These are phyloP conservation scores for Gobiocypris rarus DNA, from an alignment of 2,113 vertebrate species.

Conservation along the genomic window DNA sequence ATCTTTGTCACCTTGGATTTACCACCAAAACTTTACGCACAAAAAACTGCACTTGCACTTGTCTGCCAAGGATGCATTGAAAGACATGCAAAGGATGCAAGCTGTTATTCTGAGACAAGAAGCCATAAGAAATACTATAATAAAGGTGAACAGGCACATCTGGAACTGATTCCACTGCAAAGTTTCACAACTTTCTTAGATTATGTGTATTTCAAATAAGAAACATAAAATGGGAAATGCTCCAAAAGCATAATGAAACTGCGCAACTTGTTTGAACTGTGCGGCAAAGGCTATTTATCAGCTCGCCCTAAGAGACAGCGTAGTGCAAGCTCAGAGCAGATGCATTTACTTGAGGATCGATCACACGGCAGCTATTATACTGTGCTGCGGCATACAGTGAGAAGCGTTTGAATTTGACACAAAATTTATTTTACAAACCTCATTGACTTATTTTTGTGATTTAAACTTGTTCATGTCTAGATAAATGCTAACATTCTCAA, in stretches of 20 bases:
- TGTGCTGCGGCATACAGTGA: neutral
- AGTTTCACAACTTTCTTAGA: neutral
- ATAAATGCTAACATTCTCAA: neutral
- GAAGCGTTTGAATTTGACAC: neutral
- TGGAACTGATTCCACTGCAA: neutral
- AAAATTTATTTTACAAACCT: neutral
- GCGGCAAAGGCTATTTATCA: neutral
- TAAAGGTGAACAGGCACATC: neutral
- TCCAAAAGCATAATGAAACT: neutral
- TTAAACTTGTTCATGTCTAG: neutral
- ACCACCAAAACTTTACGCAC: conserved; percentile 1
- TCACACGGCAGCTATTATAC: neutral
- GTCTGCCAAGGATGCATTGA: neutral
- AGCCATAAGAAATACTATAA: neutral
- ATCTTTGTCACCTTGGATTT: conserved; percentile 18
- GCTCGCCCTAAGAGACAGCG: neutral
- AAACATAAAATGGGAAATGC: neutral
- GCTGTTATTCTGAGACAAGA: neutral
- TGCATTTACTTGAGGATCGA: neutral
- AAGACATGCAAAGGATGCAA: neutral
- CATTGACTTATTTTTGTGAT: neutral
- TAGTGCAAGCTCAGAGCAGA: neutral
- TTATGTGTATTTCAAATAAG: neutral
- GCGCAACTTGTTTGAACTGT: neutral
- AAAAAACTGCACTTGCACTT: neutral